phyloP scores from a whole-genome alignment of 2,888 invertebrate species.

The Eupithecia vulgata region DNA sequence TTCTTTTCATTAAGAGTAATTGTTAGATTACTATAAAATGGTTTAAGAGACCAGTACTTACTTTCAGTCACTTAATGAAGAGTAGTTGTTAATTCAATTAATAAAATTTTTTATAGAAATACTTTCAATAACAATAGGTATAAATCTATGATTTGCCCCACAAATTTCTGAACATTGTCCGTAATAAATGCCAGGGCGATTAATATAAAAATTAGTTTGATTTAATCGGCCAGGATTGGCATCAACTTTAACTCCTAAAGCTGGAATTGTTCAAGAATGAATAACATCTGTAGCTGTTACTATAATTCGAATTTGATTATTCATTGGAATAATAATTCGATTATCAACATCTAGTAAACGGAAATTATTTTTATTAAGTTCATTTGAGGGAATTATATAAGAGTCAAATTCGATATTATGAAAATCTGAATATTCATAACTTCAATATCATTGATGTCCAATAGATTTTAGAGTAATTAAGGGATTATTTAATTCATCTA shows the following conservation, averaged over 20 bases:
- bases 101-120: slow-evolving; percentile 81
- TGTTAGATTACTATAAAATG: slow-evolving; percentile 85
- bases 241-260: slow-evolving; percentile 86
- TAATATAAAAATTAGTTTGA: slow-evolving; percentile 85
- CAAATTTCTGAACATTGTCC: slow-evolving; percentile 93
- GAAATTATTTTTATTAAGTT: slow-evolving; percentile 71
- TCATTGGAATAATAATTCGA: slow-evolving; percentile 83
- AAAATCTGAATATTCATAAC: slow-evolving; percentile 87
- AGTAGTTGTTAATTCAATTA: slow-evolving; percentile 83
- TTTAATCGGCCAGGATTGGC: slow-evolving; percentile 87
- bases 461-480: slow-evolving; percentile 85
- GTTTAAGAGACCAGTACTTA: slow-evolving; percentile 89
- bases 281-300: slow-evolving; percentile 86
- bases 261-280: slow-evolving; percentile 86
- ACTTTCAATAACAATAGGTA: slow-evolving; percentile 88
- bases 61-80: slow-evolving; percentile 87
- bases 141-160: slow-evolving; percentile 91
- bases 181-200: slow-evolving; percentile 86
- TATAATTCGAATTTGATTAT: slow-evolving; percentile 86
- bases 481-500: slow-evolving; percentile 85
- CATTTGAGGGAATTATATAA: slow-evolving; percentile 80
- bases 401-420: slow-evolving; percentile 85
- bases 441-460: slow-evolving; percentile 88
- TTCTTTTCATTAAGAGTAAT: slow-evolving; percentile 87
- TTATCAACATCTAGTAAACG: slow-evolving; percentile 87